These are phyloP conservation scores for Pheosia tremula DNA, from an alignment of 2,888 invertebrate genomes.

Conservation along the genomic window DNA sequence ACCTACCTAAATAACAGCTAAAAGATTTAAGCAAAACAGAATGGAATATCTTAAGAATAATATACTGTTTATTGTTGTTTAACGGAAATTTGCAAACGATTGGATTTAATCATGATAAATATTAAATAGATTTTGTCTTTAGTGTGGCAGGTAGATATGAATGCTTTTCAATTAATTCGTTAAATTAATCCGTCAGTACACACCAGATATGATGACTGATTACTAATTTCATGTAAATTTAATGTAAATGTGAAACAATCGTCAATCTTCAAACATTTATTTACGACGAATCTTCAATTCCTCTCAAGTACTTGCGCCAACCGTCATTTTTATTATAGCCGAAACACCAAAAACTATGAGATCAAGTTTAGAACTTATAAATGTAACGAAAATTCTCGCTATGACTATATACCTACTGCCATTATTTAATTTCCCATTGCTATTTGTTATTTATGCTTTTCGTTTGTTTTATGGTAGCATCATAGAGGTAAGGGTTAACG, in stretches of 20 bases:
- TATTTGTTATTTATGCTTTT: slow-evolving; percentile 49
- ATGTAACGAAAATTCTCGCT: slow-evolving; percentile 22
- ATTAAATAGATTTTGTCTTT: background rate
- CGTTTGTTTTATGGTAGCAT: slow-evolving; percentile 38
- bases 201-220: too few species aligned
- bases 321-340: slow-evolving; percentile 10
- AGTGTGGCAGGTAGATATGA: too few species aligned
- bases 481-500: slow-evolving; percentile 26
- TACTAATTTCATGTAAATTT: too few species aligned
- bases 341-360: slow-evolving; percentile 8
- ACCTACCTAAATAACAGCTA: slow-evolving; percentile 25
- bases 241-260: too few species aligned
- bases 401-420: slow-evolving; percentile 24
- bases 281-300: background rate
- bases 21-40: slow-evolving; percentile 10
- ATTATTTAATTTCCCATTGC: slow-evolving; percentile 58
- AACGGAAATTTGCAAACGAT: background rate
- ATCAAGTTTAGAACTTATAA: slow-evolving; percentile 19
- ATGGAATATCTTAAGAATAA: slow-evolving; percentile 1
- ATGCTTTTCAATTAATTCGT: too few species aligned
- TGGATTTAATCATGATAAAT: background rate
- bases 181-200: too few species aligned
- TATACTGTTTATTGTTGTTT: background rate
- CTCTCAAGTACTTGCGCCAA: slow-evolving; percentile 4
- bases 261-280: background rate